A percentile compares a stretch with the other conserved stretches of the same genome.
These are phyloP conservation scores for Podiceps cristatus DNA, from an alignment of 2,113 vertebrate genomes.

Conservation along the genomic window DNA sequence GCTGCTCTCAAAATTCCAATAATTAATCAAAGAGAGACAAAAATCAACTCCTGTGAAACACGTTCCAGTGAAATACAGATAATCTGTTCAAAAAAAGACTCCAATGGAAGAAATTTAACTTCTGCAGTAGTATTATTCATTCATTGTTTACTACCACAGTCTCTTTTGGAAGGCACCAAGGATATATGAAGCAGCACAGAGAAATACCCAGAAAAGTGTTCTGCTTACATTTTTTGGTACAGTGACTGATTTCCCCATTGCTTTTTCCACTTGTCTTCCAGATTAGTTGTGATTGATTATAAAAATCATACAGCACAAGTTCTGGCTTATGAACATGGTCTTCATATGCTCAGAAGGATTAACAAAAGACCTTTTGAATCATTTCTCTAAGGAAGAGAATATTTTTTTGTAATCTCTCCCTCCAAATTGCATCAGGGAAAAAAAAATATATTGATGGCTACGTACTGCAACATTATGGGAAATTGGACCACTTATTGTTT, in stretches of 20 bases:
- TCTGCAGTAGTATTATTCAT: neutral
- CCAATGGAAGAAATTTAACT: neutral
- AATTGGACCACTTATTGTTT: conserved; percentile 18
- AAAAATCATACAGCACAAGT: neutral
- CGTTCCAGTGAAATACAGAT: neutral
- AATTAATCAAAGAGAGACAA: neutral
- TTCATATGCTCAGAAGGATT: neutral
- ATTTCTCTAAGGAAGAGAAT: neutral
- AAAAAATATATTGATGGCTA: neutral
- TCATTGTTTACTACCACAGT: neutral
- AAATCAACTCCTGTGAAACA: neutral
- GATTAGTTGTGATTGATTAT: neutral
- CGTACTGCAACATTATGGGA: conserved; percentile 11
- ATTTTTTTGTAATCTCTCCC: neutral
- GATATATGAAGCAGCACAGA: neutral
- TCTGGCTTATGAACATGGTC: neutral
- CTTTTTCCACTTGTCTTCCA: neutral
- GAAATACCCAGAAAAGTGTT: neutral
- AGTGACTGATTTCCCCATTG: neutral
- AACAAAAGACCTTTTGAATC: neutral
- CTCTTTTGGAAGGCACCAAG: neutral
- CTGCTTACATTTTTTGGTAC: neutral
- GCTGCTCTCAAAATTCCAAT: neutral
- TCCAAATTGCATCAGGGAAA: neutral
- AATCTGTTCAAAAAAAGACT: neutral